These are phyloP conservation scores for Tachyglossus aculeatus DNA, from an alignment of 2,797 vertebrate species.

Conservation along the genomic window DNA sequence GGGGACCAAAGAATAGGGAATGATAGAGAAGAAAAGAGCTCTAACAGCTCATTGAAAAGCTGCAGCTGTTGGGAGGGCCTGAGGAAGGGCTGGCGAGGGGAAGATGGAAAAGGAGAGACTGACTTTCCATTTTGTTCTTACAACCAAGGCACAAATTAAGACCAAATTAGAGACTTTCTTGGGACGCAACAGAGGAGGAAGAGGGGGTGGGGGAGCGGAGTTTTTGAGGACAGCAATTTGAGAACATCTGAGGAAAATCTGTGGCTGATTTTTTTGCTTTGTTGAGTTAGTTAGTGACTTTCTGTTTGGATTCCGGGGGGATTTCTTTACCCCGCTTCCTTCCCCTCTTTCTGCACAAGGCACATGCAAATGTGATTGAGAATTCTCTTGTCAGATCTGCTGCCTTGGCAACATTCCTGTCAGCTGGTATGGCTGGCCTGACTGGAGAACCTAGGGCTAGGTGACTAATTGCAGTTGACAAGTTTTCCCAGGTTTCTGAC, in stretches of 20 bases:
- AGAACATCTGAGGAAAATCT: constrained; percentile 63
- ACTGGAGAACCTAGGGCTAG: constrained; percentile 41
- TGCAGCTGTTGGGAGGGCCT: constrained; percentile 36
- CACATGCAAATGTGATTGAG: constrained; percentile 70
- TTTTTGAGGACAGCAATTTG: constrained; percentile 65
- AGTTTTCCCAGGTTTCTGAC: constrained; percentile 9
- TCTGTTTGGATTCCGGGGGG: constrained; percentile 54
- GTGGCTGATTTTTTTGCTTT: constrained; percentile 26
- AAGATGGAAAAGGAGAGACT: no score
- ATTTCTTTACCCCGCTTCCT: constrained; percentile 28
- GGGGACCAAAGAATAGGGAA: constrained; percentile 11
- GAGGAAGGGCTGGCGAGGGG: neutral
- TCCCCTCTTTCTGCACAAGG: constrained; percentile 53
- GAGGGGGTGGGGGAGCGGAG: constrained; percentile 36
- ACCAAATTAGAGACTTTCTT: constrained; percentile 63
- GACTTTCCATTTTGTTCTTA: constrained; percentile 57
- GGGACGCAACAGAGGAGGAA: constrained; percentile 37
- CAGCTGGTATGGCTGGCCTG: constrained; percentile 44
- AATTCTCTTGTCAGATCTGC: constrained; percentile 65
- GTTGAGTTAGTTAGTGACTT: constrained; percentile 54
- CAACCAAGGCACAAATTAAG: constrained; percentile 64
- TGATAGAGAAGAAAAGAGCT: constrained; percentile 29
- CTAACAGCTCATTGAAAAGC: constrained; percentile 43
- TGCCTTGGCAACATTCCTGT: constrained; percentile 55
- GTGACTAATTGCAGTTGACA: constrained; percentile 25